A percentile compares a stretch with the other conserved stretches of the same genome.
These are phyloP conservation scores for Laticauda laticaudata DNA, from an alignment of 2,113 vertebrate species.

Conservation along the genomic window DNA sequence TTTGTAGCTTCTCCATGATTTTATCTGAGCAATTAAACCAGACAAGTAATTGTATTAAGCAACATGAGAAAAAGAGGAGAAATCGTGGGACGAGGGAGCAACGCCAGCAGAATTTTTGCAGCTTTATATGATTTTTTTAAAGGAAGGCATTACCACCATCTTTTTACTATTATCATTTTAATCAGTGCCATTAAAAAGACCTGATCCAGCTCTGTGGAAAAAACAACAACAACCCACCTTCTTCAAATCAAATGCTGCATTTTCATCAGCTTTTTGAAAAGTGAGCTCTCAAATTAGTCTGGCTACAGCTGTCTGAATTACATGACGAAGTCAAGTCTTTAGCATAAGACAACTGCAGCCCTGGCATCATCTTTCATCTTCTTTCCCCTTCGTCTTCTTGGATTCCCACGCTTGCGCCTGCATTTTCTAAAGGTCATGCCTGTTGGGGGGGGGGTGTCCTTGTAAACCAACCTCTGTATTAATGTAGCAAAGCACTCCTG, in stretches of 20 bases:
- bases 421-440: slow-evolving; percentile 69
- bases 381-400: slow-evolving; percentile 23
- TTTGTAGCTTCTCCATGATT: slow-evolving; percentile 35
- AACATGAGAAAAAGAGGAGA: background rate
- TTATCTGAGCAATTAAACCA: slow-evolving; percentile 44
- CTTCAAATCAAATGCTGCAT: slow-evolving; percentile 54
- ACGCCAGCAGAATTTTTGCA: background rate
- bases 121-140: slow-evolving; percentile 4
- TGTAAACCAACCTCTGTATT: slow-evolving; percentile 61
- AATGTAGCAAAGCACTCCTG: slow-evolving; percentile 49
- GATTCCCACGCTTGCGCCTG: slow-evolving; percentile 50
- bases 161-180: slow-evolving; percentile 3
- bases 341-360: slow-evolving; percentile 43
- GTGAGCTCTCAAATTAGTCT: slow-evolving; percentile 61
- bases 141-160: slow-evolving; percentile 11
- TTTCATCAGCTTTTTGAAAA: slow-evolving; percentile 54
- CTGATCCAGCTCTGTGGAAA: slow-evolving; percentile 35
- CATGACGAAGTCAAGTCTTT: slow-evolving; percentile 47
- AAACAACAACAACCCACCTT: background rate
- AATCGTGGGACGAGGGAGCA: background rate
- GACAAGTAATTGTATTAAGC: slow-evolving; percentile 34
- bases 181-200: slow-evolving; percentile 20
- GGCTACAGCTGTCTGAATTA: slow-evolving; percentile 56
- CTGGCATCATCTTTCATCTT: slow-evolving; percentile 61
- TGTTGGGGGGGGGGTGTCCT: slow-evolving; percentile 62